phyloP scores from a whole-genome alignment of 2,888 invertebrate genomes.

The Oxycera nigricornis region DNA sequence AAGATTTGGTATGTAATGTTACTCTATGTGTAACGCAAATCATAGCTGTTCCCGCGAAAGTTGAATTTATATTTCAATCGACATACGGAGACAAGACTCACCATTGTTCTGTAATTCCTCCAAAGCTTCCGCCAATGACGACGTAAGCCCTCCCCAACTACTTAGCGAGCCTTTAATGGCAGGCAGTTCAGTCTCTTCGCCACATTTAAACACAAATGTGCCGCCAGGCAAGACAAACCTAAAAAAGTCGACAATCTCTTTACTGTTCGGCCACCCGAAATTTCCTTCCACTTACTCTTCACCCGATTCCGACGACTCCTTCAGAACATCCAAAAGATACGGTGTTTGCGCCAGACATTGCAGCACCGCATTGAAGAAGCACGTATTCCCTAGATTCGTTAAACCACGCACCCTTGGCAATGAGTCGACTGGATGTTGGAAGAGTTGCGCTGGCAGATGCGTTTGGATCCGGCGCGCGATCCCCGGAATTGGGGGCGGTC shows the following conservation, averaged over 20 bases:
- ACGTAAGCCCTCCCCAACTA: constrained; percentile 73
- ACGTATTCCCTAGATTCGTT: constrained; percentile 92
- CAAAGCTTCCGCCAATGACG: constrained; percentile 73
- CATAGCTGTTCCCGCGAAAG: too few relatives aligned
- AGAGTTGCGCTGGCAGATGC: not conserved
- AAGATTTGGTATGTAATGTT: too few relatives aligned
- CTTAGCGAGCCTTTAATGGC: constrained; percentile 72
- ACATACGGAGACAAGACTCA: too few relatives aligned
- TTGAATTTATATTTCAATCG: too few relatives aligned
- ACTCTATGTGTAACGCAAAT: too few relatives aligned
- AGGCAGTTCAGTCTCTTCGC: constrained; percentile 67
- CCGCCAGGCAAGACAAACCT: constrained; percentile 76
- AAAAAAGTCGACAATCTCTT: constrained; percentile 3
- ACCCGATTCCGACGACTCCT: constrained; percentile 73
- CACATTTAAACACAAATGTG: constrained; percentile 65
- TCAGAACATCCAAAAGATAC: constrained; percentile 73
- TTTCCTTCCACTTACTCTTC: constrained; percentile 63
- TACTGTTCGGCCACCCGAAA: not conserved
- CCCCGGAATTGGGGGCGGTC: constrained; percentile 53
- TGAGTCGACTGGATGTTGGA: constrained; percentile 36
- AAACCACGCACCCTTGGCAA: constrained; percentile 77
- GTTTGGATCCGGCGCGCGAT: constrained; percentile 56
- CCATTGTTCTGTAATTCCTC: constrained; percentile 69
- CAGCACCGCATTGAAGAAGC: constrained; percentile 96
- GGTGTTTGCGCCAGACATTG: constrained; percentile 91